Evolutionary conservation across 2,888 invertebrate species (phyloP).

Genomic region (Thymelicus sylvestris): DNA sequence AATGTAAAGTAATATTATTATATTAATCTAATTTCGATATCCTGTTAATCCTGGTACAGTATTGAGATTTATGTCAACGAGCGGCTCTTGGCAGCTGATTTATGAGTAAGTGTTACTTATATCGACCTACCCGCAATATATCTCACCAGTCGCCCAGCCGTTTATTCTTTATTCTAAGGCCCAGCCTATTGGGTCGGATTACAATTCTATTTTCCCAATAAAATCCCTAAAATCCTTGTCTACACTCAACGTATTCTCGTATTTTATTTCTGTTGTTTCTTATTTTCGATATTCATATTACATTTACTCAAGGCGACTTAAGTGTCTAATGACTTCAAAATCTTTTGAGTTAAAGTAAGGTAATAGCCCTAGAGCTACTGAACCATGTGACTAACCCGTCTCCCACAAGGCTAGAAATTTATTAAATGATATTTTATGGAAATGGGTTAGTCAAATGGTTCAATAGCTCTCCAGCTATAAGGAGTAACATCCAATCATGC

Average conservation of each 20-base stretch:
- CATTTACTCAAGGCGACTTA: no score
- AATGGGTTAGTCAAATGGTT: no score
- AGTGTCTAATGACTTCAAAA: no score
- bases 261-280: not conserved
- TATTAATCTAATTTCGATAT: not conserved
- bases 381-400: no score
- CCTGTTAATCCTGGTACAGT: not conserved
- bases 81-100: not conserved
- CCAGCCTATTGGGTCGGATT: not conserved
- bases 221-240: conserved; percentile 3
- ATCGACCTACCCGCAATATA: not conserved
- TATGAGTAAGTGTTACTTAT: conserved; percentile 3
- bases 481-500: no score
- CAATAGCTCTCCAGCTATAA: no score
- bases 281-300: no score
- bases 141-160: not conserved
- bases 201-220: conserved; percentile 4
- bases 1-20: not conserved
- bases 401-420: no score
- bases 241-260: not conserved
- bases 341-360: no score
- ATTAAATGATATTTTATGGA: no score
- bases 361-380: no score
- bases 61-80: conserved; percentile 1
- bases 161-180: no score